Percentiles rank a stretch among this genome's conserved stretches.
These are phyloP conservation scores for Athetis lepigone DNA, from an alignment of 2,888 invertebrate genomes.

Conservation along the genomic window DNA sequence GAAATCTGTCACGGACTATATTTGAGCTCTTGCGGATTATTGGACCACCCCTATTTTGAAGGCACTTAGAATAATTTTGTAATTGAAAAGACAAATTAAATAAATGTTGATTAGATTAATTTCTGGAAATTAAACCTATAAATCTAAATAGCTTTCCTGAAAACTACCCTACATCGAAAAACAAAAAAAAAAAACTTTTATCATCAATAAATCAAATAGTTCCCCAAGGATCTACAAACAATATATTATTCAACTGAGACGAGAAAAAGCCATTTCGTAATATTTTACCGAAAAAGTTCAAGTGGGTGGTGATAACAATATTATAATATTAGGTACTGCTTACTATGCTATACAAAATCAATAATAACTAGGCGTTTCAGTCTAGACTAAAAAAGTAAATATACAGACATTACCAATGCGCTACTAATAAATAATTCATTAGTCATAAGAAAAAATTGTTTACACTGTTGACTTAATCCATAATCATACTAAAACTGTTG, in stretches of 20 bases:
- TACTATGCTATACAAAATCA: slow-evolving; percentile 33
- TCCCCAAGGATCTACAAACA: slow-evolving; percentile 31
- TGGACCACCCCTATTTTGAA: too few species aligned
- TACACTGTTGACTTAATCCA: background rate
- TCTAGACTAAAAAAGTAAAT: slow-evolving; percentile 49
- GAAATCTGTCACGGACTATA: too few species aligned
- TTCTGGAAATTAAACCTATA: background rate
- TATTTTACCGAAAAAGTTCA: slow-evolving; percentile 11
- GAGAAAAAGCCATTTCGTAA: slow-evolving; percentile 24
- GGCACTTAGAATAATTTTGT: too few species aligned
- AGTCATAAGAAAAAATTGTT: background rate
- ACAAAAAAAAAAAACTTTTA: slow-evolving; percentile 18
- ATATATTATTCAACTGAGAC: slow-evolving; percentile 14
- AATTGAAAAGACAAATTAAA: too few species aligned
- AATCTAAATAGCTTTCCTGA: background rate
- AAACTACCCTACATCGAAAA: background rate
- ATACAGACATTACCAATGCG: slow-evolving; percentile 21
- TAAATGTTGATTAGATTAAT: too few species aligned
- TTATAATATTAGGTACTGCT: slow-evolving; percentile 14
- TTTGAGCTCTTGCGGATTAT: too few species aligned
- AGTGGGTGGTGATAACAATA: slow-evolving; percentile 6
- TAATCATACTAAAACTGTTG: too few species aligned
- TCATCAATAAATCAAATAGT: slow-evolving; percentile 40
- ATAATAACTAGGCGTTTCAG: slow-evolving; percentile 32
- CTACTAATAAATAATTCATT: slow-evolving; percentile 7